Evolutionary conservation across 2,113 vertebrate genomes (phyloP), one percentile per base, ranked within the genome.

Genomic region (Axis porcinus): DNA sequence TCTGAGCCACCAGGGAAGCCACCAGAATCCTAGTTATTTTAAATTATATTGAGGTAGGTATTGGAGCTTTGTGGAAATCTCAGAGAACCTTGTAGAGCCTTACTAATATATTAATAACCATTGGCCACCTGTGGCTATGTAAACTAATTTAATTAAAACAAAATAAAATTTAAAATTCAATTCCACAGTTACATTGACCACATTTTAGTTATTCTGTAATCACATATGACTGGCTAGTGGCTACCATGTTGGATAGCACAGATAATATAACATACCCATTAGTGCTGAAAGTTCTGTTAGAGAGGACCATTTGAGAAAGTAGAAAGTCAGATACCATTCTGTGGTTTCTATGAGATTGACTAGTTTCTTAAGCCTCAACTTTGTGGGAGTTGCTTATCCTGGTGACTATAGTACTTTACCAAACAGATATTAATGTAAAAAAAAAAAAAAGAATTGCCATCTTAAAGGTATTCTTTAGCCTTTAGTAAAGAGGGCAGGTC

Each of bases 381-480:
- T 97, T 93, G 28, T 4, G 84, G 84, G 43, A 95, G 21, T 83
- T 96, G 5, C 6, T 95, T 96, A 93, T 6, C 60, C 23, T 93
- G 30, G 25, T 86, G 50, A 96, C 33, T 78, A 36, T 21, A 64
- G 43, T n/a, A 87, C 17, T 96, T 95, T 2, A 6, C 45, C 82
- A 45, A 94, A 70, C 85, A 92, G 70, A 62, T 94, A 62, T 1
- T 95, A 87, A 86, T 45, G 3, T 87, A 33, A 94, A 87, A 93
- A 70, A 36, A 64, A 64, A 93, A 25, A 21, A 70, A 5, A 36
- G 5, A 62, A 81, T 30, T 60, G 17, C 33, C n/a, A 55, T 82
- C 15, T 82, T 81, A 50, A 79, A 89, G 62, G 5, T 95, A 57
- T 93, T 25, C 57, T 85, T n/a, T 91, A 83, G 58, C 6, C 12